These are phyloP conservation scores for Platerodrilus igneus DNA, from an alignment of 2,888 invertebrate species.

Conservation along the genomic window DNA sequence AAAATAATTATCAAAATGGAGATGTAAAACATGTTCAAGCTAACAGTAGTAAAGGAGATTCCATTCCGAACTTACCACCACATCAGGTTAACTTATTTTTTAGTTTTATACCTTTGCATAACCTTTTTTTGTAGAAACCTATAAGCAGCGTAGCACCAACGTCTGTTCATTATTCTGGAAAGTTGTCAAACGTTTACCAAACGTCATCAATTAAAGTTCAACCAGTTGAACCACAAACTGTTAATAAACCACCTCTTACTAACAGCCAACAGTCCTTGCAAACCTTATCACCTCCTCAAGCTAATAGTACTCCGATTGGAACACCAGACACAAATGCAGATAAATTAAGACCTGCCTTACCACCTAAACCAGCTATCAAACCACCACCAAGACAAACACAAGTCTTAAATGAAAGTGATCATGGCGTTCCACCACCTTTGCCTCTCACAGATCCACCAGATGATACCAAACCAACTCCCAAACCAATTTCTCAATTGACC, in stretches of 20 bases:
- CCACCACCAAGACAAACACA: slow-evolving; percentile 54
- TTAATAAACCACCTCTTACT: slow-evolving; percentile 38
- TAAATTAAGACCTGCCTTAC: slow-evolving; percentile 70
- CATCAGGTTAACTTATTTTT: no score
- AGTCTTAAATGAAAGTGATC: slow-evolving; percentile 21
- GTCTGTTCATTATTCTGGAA: slow-evolving; percentile 62
- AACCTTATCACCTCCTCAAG: slow-evolving; percentile 57
- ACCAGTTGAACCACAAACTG: slow-evolving; percentile 73
- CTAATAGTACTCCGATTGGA: slow-evolving; percentile 56
- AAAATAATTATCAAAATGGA: slow-evolving; percentile 11
- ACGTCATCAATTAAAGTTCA: slow-evolving; percentile 77
- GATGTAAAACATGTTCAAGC: slow-evolving; percentile 7
- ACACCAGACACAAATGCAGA: slow-evolving; percentile 54
- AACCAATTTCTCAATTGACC: slow-evolving; percentile 18
- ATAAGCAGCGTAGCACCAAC: slow-evolving; percentile 83
- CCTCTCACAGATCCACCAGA: slow-evolving; percentile 45
- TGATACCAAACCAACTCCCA: slow-evolving; percentile 31
- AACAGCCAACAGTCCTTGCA: slow-evolving; percentile 34
- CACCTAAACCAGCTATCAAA: slow-evolving; percentile 74
- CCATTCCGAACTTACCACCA: no score
- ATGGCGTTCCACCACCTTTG: slow-evolving; percentile 44
- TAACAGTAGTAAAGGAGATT: slow-evolving; percentile 2
- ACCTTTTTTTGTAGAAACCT: slow-evolving; percentile 63
- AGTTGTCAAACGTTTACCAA: slow-evolving; percentile 73
- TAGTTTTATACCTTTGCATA: no score